phyloP scores from a whole-genome alignment of 2,888 invertebrate genomes.

The Spisula solida region DNA sequence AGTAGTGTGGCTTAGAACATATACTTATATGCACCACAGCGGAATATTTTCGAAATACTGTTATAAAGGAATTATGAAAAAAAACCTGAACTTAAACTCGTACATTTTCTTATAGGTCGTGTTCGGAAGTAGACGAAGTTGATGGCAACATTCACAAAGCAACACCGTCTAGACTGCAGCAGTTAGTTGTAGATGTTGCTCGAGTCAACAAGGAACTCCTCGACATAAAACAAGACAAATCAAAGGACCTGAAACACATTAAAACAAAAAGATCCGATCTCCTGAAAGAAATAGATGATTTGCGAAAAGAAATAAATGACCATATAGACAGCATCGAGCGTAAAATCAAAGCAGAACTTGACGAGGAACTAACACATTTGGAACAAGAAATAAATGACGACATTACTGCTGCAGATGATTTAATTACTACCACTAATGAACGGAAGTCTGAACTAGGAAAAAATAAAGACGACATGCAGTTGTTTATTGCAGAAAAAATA shows the following conservation, averaged over 20 bases:
- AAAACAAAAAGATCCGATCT: neutral
- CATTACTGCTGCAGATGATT: neutral
- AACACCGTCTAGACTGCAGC: neutral
- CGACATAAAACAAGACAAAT: neutral
- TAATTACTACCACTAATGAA: neutral
- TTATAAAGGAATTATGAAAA: too few relatives aligned
- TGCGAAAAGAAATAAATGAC: neutral
- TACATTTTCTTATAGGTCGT: neutral
- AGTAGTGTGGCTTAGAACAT: too few relatives aligned
- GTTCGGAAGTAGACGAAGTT: neutral
- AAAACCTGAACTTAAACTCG: too few relatives aligned
- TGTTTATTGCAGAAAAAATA: conserved; percentile 4
- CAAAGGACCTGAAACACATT: neutral
- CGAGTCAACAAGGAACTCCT: neutral
- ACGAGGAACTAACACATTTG: neutral
- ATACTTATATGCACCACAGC: too few relatives aligned
- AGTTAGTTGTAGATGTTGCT: neutral
- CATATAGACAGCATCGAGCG: neutral
- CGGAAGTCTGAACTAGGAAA: neutral
- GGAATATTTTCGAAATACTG: too few relatives aligned
- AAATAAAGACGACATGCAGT: neutral
- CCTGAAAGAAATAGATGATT: neutral
- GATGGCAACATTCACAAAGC: neutral
- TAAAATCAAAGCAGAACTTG: neutral
- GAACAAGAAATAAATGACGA: neutral